Evolutionary conservation across 2,797 vertebrate species (phyloP).

Genomic region (Aulostomus chinensis): DNA sequence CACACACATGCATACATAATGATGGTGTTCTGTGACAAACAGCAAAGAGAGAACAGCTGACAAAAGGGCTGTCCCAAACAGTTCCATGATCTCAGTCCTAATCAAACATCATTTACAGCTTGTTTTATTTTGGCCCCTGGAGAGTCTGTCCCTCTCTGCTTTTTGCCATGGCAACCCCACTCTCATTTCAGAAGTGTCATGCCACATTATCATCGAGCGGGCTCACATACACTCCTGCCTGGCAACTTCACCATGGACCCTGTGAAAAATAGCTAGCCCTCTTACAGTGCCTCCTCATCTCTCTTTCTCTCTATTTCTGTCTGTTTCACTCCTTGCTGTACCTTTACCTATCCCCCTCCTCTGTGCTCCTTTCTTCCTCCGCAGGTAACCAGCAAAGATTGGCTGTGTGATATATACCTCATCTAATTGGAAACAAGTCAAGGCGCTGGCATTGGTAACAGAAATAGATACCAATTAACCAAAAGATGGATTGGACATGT

Average conservation of each 20-base stretch:
- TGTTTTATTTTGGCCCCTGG: slow-evolving; percentile 98
- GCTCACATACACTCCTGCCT: slow-evolving; percentile 91
- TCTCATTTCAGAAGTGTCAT: slow-evolving; percentile 99
- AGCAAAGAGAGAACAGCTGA: slow-evolving; percentile 55
- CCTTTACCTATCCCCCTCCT: slow-evolving; percentile 33
- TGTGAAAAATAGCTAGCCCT: slow-evolving; percentile 77
- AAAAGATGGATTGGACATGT: slow-evolving; percentile 61
- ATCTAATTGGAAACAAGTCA: slow-evolving; percentile 62
- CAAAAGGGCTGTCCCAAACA: slow-evolving; percentile 85
- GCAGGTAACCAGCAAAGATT: slow-evolving; percentile 51
- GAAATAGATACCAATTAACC: slow-evolving; percentile 57
- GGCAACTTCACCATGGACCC: slow-evolving; percentile 92
- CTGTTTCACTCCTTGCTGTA: slow-evolving; percentile 53
- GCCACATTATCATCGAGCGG: slow-evolving; percentile 96
- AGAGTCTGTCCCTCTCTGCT: slow-evolving; percentile 91
- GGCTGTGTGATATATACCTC: slow-evolving; percentile 58
- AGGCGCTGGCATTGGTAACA: slow-evolving; percentile 39
- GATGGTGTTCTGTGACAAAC: slow-evolving; percentile 15
- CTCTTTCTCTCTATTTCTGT: slow-evolving; percentile 45
- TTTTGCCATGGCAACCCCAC: slow-evolving; percentile 96
- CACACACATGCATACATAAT: no score
- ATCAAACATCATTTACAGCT: slow-evolving; percentile 99
- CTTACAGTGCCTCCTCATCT: slow-evolving; percentile 44
- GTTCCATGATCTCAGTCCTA: slow-evolving; percentile 99
- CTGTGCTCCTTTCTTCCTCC: slow-evolving; percentile 41